Evolutionary conservation across 64 coral and sea anemone species (phyloP).

Genomic region (Pocillopora damicornis): DNA sequence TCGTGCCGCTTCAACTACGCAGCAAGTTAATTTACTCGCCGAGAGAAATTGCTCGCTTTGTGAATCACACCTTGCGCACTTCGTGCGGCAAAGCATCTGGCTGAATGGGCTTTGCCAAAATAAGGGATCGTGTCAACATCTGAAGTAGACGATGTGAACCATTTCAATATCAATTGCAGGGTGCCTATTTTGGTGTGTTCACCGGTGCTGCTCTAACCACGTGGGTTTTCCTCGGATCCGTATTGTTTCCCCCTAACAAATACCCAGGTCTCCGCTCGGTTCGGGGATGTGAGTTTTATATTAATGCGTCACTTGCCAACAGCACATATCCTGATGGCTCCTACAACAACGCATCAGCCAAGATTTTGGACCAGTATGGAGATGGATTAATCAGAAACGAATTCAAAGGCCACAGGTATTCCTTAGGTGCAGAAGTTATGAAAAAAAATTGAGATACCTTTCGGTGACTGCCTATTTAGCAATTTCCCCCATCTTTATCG

Average conservation of each 20-base stretch:
- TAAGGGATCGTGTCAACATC: too few relatives aligned
- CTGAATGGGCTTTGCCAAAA: too few relatives aligned
- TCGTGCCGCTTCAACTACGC: too few relatives aligned
- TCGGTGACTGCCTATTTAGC: not conserved
- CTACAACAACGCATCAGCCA: not conserved
- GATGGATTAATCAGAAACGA: constrained; percentile 43
- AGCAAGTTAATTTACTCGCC: too few relatives aligned
- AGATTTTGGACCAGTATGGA: not conserved
- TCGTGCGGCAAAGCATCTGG: too few relatives aligned
- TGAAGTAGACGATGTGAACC: not conserved
- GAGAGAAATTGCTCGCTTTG: too few relatives aligned
- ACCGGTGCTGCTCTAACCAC: constrained; percentile 53
- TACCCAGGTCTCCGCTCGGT: constrained; percentile 68
- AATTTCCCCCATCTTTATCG: too few relatives aligned
- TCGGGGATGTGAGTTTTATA: constrained; percentile 54
- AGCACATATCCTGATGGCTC: constrained; percentile 1
- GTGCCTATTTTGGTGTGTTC: constrained; percentile 83
- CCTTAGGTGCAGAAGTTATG: not conserved
- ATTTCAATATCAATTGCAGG: constrained; percentile 23
- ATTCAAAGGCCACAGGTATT: constrained; percentile 36
- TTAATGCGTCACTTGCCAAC: constrained; percentile 30
- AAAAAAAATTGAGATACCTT: too few relatives aligned
- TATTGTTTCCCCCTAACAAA: constrained; percentile 75
- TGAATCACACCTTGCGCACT: too few relatives aligned
- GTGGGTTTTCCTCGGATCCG: constrained; percentile 78